Evolutionary conservation across 2,113 vertebrate species (phyloP).

Genomic region (Sander lucioperca): DNA sequence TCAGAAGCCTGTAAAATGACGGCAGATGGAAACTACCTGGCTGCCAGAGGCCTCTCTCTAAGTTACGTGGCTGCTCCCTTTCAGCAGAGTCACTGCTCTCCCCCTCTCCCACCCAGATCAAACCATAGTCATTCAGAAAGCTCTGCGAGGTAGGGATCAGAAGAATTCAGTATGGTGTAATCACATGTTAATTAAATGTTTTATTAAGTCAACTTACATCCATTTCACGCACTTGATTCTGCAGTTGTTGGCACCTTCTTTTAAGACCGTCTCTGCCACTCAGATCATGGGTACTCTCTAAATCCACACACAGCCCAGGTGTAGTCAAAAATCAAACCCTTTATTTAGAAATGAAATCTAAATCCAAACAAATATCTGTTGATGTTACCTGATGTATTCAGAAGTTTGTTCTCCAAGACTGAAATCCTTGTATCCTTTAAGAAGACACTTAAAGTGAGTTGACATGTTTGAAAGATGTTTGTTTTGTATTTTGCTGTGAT

Average conservation of each 20-base stretch:
- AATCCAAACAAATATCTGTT: background rate
- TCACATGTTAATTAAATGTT: background rate
- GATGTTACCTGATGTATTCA: slow-evolving; percentile 79
- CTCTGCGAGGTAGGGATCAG: slow-evolving; percentile 71
- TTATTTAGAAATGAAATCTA: background rate
- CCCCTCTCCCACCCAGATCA: slow-evolving; percentile 91
- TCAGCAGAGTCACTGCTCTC: slow-evolving; percentile 20
- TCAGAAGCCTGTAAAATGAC: background rate
- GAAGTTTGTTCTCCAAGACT: slow-evolving; percentile 81
- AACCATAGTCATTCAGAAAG: slow-evolving; percentile 92
- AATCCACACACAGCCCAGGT: slow-evolving; percentile 15
- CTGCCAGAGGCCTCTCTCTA: slow-evolving; percentile 10
- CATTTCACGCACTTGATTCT: slow-evolving; percentile 91
- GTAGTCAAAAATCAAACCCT: background rate
- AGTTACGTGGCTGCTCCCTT: slow-evolving; percentile 5
- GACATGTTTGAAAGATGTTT: background rate
- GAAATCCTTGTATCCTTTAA: slow-evolving; percentile 88
- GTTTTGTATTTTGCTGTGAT: background rate
- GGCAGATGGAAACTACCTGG: slow-evolving; percentile 50
- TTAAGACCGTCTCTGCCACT: slow-evolving; percentile 75
- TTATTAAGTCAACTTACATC: slow-evolving; percentile 85
- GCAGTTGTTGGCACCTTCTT: slow-evolving; percentile 83
- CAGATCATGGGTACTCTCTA: slow-evolving; percentile 36
- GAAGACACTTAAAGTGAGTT: background rate
- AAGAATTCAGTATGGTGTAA: background rate